phyloP scores from a whole-genome alignment of 2,888 invertebrate genomes.

The Callinectes sapidus region DNA sequence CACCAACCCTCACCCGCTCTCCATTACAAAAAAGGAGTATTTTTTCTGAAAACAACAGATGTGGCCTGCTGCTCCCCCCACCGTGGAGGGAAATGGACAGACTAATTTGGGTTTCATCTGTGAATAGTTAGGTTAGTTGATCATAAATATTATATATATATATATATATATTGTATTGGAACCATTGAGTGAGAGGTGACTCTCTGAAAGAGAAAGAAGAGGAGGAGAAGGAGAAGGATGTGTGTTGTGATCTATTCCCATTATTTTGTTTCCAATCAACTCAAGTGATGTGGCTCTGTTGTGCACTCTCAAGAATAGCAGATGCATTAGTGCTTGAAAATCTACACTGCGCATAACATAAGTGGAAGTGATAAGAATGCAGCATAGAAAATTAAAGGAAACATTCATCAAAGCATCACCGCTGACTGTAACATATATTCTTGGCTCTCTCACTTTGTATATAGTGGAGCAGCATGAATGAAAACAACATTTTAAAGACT shows the following conservation, averaged over 20 bases:
- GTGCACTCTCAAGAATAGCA: constrained; percentile 16
- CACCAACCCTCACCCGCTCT: background rate
- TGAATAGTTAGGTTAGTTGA: constrained; percentile 56
- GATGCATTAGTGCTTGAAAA: constrained; percentile 28
- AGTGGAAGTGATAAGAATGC: constrained; percentile 19
- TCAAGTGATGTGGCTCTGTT: constrained; percentile 22
- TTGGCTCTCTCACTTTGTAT: background rate
- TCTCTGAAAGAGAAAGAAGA: background rate
- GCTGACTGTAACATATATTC: constrained; percentile 7
- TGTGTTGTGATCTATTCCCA: constrained; percentile 28
- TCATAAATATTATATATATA: constrained; percentile 14
- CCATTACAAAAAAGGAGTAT: constrained; percentile 62
- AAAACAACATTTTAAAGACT: constrained; percentile 2
- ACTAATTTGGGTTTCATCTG: constrained; percentile 48
- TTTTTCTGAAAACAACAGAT: constrained; percentile 58
- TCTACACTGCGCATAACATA: constrained; percentile 12
- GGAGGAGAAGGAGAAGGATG: background rate
- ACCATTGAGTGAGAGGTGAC: constrained; percentile 19
- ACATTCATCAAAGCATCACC: constrained; percentile 7
- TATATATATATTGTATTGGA: constrained; percentile 33
- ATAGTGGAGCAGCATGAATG: constrained; percentile 11
- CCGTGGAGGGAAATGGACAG: constrained; percentile 24
- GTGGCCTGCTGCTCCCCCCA: background rate
- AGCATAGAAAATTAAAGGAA: background rate
- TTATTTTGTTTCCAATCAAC: constrained; percentile 15